A percentile compares a stretch with the other conserved stretches of the same genome.
Evolutionary conservation across 92 coral and sea anemone genomes (phyloP).

Genomic region (Paragorgia papillata): DNA sequence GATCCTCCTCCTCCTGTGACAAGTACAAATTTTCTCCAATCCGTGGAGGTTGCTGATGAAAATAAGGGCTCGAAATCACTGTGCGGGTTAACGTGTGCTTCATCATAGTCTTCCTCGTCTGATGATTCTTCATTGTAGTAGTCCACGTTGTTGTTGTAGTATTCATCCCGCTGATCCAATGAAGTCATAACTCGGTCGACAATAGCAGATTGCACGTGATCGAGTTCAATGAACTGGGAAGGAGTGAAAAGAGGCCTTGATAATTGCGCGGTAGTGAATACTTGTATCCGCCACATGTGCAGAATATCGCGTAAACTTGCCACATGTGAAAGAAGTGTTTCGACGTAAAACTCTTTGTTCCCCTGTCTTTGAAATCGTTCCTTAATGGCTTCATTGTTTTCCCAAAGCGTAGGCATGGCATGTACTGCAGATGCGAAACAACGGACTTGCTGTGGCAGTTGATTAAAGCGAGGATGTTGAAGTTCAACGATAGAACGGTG

Average conservation of each 20-base stretch:
- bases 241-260: not conserved
- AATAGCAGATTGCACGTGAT: too few species aligned
- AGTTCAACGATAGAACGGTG: not conserved
- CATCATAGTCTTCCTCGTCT: not conserved
- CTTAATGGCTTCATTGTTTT: not conserved
- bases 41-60: too few species aligned
- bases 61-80: too few species aligned
- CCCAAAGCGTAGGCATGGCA: not conserved
- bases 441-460: not conserved
- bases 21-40: conserved; percentile 1
- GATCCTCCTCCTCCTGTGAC: conserved; percentile 7
- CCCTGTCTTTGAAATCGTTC: not conserved
- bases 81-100: too few species aligned
- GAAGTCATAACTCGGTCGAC: not conserved
- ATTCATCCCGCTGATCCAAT: not conserved
- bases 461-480: not conserved
- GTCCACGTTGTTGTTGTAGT: not conserved
- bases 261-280: not conserved
- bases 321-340: not conserved
- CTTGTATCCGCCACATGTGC: not conserved
- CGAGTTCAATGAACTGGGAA: too few species aligned
- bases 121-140: not conserved
- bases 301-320: not conserved
- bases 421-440: conserved; percentile 9
- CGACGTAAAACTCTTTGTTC: not conserved